Conservation (phyloP, 2,797 vertebrate species). For the Poecilia wingei region DNA sequence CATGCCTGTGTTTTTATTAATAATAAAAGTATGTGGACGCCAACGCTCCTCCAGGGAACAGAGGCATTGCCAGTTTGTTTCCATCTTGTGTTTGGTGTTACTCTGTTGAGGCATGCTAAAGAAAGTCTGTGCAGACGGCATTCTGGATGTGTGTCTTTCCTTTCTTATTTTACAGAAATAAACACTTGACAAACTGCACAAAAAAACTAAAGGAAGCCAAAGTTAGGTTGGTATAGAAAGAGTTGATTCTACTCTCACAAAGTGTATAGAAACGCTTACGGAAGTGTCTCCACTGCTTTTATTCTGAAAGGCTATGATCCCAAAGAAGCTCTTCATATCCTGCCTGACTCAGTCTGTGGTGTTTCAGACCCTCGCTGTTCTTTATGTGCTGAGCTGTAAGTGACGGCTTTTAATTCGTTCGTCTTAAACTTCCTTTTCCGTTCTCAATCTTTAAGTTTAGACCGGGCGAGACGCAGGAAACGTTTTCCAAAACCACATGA, state of each 20-base stretch:
- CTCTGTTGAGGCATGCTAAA: background rate
- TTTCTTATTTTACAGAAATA: background rate
- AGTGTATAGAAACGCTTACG: background rate
- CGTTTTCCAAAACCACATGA: conserved; percentile 13
- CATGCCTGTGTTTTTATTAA: conserved; percentile 67
- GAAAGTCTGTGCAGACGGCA: background rate
- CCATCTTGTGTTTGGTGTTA: conserved; percentile 21
- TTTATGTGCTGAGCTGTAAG: background rate
- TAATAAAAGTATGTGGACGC: conserved; percentile 68
- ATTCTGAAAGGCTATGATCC: background rate
- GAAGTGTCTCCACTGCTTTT: background rate
- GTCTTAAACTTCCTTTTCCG: conserved; percentile 26
- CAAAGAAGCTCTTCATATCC: background rate
- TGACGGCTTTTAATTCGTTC: conserved; percentile 10
- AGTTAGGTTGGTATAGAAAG: background rate
- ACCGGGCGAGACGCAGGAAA: conserved; percentile 33
- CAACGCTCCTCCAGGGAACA: conserved; percentile 43
- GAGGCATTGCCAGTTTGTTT: conserved; percentile 25
- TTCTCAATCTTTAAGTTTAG: conserved; percentile 9
- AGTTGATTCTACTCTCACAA: background rate
- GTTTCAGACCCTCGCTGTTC: background rate
- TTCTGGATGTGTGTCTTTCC: background rate
- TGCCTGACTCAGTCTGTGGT: background rate
- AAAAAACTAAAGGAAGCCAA: background rate
- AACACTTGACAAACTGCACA: background rate